These are phyloP conservation scores for Magallana angulata DNA, from an alignment of 1,140 invertebrate genomes.

Conservation along the genomic window DNA sequence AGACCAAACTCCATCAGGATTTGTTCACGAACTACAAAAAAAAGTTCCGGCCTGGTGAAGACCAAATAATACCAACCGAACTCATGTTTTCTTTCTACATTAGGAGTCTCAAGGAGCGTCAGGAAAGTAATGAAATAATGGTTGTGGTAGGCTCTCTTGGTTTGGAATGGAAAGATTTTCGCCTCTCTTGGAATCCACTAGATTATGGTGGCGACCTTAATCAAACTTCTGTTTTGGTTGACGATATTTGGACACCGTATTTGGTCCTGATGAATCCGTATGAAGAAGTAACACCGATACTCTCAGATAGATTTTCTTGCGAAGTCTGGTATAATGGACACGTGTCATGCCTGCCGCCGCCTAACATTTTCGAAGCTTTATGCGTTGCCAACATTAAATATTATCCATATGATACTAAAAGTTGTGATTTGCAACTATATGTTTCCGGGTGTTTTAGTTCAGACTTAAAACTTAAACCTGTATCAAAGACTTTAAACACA, in stretches of 20 bases:
- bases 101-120: neutral
- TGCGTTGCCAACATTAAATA: conserved; percentile 92
- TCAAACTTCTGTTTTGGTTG: neutral
- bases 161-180: conserved; percentile 14
- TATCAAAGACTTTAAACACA: conserved; percentile 79
- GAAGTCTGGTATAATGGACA: neutral
- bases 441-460: conserved; percentile 59
- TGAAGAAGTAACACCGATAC: neutral
- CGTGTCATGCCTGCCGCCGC: conserved; percentile 26
- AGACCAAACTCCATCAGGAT: conserved; percentile 23
- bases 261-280: conserved; percentile 11
- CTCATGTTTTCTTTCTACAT: conserved; percentile 1
- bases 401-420: conserved; percentile 88
- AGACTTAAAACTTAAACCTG: conserved; percentile 80
- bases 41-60: neutral
- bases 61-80: neutral
- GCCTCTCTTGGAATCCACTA: neutral
- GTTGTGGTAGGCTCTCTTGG: neutral
- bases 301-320: neutral
- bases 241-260: conserved; percentile 20
- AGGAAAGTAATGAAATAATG: neutral
- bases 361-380: conserved; percentile 79
- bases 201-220: neutral
- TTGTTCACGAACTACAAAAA: neutral
- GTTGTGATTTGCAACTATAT: conserved; percentile 80